Percentiles rank a stretch among this genome's conserved stretches.
These are phyloP conservation scores for Drosophila santomea DNA, from an alignment of 1,140 invertebrate genomes.

Conservation along the genomic window DNA sequence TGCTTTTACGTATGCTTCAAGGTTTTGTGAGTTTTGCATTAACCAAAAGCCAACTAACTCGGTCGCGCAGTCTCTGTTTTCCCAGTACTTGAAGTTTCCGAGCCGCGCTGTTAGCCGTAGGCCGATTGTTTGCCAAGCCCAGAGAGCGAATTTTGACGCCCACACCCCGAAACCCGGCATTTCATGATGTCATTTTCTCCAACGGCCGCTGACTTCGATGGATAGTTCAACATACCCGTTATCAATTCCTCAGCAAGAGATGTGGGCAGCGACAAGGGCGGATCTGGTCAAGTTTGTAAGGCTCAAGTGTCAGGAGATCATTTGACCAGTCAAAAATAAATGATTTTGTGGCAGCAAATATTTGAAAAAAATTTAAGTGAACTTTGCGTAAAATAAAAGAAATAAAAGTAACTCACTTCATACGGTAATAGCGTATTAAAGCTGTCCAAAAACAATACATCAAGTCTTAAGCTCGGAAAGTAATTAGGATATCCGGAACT, in stretches of 20 bases:
- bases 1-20: conserved; percentile 72
- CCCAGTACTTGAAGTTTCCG: conserved; percentile 22
- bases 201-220: conserved; percentile 44
- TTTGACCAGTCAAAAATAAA: neutral
- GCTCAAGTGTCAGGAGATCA: neutral
- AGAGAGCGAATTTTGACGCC: conserved; percentile 45
- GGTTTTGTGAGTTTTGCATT: conserved; percentile 78
- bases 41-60: conserved; percentile 59
- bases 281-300: neutral
- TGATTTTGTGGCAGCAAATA: neutral
- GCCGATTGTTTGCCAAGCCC: conserved; percentile 57
- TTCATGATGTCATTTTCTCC: conserved; percentile 64
- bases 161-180: conserved; percentile 21
- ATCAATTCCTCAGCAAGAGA: conserved; percentile 5
- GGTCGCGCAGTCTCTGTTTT: conserved; percentile 37
- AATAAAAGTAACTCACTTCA: neutral
- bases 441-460: neutral
- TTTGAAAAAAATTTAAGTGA: neutral
- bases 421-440: neutral
- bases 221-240: conserved; percentile 66
- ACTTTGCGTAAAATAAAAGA: neutral
- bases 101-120: conserved; percentile 30
- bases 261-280: conserved; percentile 16
- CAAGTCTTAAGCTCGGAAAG: neutral
- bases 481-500: neutral